Conservation (phyloP, 2,113 vertebrate species). For the Oncorhynchus keta region DNA sequence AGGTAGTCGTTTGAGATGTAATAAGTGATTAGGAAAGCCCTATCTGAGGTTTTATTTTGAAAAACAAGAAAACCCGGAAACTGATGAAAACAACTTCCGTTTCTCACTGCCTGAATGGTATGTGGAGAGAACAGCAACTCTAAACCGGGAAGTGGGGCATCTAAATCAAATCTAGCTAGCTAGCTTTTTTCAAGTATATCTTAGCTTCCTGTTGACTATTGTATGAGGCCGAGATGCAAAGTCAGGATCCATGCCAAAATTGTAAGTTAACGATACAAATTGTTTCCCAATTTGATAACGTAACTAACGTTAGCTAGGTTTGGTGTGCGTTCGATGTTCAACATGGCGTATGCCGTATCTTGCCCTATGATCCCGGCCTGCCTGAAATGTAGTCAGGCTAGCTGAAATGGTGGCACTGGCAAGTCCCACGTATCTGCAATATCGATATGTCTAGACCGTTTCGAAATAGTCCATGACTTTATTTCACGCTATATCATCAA, state of each 20-base stretch:
- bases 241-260: not conserved
- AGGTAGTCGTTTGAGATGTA: too few species aligned
- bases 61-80: not conserved
- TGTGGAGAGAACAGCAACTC: too few species aligned
- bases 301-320: not conserved
- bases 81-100: not conserved
- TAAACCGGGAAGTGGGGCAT: not conserved
- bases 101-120: not conserved
- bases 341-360: slow-evolving; percentile 70
- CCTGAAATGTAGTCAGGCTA: not conserved
- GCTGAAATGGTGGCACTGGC: not conserved
- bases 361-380: not conserved
- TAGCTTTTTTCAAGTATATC: not conserved
- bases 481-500: not conserved
- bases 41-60: not conserved
- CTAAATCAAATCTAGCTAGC: not conserved
- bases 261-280: not conserved
- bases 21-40: too few species aligned
- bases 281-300: not conserved
- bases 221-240: not conserved
- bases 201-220: not conserved
- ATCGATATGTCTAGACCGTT: too few species aligned
- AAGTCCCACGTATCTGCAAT: too few species aligned
- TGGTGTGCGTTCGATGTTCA: slow-evolving; percentile 69
- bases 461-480: not conserved